Conservation (phyloP, 2,888 invertebrate species). For the Chesias legatella region DNA sequence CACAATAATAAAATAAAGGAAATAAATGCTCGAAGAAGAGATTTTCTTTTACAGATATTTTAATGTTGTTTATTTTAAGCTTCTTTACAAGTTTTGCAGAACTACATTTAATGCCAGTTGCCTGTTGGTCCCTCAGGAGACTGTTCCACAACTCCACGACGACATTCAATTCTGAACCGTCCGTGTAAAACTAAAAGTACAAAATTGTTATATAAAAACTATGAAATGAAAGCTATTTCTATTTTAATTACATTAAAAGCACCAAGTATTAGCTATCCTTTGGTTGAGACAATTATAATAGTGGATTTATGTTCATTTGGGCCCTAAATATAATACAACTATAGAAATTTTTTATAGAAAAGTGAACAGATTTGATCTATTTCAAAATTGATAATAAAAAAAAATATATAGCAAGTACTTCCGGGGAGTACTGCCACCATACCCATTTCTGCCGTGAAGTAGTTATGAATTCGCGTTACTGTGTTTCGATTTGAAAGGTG, state of each 20-base stretch:
- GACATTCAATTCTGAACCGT: constrained; percentile 10
- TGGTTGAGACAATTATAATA: no score
- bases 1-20: neutral
- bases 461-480: no score
- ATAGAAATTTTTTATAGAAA: no score
- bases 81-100: constrained; percentile 10
- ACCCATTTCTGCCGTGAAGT: no score
- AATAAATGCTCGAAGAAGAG: neutral
- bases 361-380: no score
- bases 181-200: constrained; percentile 2
- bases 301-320: neutral
- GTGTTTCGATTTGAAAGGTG: no score
- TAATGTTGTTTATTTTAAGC: constrained; percentile 9
- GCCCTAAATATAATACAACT: neutral
- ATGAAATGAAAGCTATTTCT: constrained; percentile 4
- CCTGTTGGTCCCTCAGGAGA: constrained; percentile 13
- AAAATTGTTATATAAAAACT: constrained; percentile 5
- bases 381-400: no score
- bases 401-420: no score
- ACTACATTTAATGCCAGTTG: constrained; percentile 12
- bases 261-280: neutral
- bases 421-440: no score
- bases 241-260: constrained; percentile 12
- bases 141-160: constrained; percentile 2
- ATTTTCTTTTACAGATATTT: constrained; percentile 8